A percentile compares a stretch with the other conserved stretches of the same genome.
Evolutionary conservation across 2,113 vertebrate genomes (phyloP).

Genomic region (Vidua macroura): DNA sequence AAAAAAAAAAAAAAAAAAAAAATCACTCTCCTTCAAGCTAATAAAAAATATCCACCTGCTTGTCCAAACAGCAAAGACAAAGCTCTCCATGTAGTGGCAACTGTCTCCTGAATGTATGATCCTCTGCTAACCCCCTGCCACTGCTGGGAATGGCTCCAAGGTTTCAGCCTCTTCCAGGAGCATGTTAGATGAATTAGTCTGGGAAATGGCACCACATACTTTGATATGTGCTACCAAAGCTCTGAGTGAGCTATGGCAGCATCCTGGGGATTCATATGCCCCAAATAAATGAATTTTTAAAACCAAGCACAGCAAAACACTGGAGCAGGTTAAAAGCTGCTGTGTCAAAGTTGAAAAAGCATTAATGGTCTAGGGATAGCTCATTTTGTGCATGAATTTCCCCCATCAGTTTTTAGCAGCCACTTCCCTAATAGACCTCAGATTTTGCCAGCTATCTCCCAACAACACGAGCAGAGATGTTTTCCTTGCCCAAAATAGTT

Average conservation of each 20-base stretch:
- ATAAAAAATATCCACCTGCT: background rate
- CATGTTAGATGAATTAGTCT: background rate
- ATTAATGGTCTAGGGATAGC: background rate
- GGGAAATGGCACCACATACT: background rate
- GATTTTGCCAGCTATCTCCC: slow-evolving; percentile 63
- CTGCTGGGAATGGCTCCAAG: background rate
- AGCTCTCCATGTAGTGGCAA: background rate
- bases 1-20: too few relatives aligned
- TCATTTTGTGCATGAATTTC: background rate
- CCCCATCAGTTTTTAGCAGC: slow-evolving; percentile 33
- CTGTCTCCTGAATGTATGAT: background rate
- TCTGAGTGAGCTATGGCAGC: background rate
- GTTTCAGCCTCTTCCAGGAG: background rate
- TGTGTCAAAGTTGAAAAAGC: background rate
- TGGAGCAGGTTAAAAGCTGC: background rate
- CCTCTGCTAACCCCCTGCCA: background rate
- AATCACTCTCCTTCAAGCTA: background rate
- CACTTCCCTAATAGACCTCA: slow-evolving; percentile 29
- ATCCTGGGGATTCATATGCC: background rate
- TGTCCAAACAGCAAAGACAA: background rate
- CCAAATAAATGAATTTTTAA: background rate
- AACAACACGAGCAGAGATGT: slow-evolving; percentile 56
- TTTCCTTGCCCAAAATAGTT: slow-evolving; percentile 76
- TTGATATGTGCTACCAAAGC: background rate
- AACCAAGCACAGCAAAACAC: background rate